Evolutionary conservation across 2,888 invertebrate species (phyloP).

Genomic region (Exephanes ischioxanthus): DNA sequence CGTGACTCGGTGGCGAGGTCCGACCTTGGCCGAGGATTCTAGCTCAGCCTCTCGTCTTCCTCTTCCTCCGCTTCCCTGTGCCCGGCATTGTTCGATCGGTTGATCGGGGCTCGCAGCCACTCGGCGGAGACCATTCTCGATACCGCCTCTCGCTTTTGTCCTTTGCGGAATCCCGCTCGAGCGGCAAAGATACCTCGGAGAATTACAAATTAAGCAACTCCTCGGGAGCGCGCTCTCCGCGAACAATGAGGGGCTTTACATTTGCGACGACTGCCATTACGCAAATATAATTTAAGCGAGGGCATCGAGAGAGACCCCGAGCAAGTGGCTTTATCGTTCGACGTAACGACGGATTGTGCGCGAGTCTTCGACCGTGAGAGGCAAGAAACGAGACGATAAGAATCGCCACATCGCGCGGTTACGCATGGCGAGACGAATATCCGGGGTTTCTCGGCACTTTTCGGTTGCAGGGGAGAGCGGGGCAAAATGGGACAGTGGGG

Average conservation of each 20-base stretch:
- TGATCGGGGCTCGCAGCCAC: background rate
- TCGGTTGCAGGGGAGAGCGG: background rate
- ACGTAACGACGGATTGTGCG: background rate
- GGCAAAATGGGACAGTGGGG: too few relatives aligned
- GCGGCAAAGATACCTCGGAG: background rate
- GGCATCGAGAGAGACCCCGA: constrained; percentile 2
- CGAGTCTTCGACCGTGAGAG: constrained; percentile 7
- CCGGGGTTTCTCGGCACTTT: background rate
- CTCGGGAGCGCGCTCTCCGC: background rate
- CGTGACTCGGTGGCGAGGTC: constrained; percentile 13
- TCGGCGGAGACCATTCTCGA: background rate
- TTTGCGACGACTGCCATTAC: background rate
- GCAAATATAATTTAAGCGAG: background rate
- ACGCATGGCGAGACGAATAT: background rate
- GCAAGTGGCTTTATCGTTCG: background rate
- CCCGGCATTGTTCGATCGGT: constrained; percentile 19
- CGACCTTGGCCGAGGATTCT: constrained; percentile 35
- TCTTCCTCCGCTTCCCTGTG: constrained; percentile 26
- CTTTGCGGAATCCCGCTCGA: background rate
- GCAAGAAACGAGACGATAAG: background rate
- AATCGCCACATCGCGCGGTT: background rate
- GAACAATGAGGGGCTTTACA: background rate
- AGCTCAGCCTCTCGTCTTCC: constrained; percentile 34
- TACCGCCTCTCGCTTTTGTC: background rate
- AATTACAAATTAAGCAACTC: constrained; percentile 9